These are phyloP conservation scores for Ctenodactylus gundi DNA, from an alignment of 2,113 vertebrate genomes.

Conservation along the genomic window DNA sequence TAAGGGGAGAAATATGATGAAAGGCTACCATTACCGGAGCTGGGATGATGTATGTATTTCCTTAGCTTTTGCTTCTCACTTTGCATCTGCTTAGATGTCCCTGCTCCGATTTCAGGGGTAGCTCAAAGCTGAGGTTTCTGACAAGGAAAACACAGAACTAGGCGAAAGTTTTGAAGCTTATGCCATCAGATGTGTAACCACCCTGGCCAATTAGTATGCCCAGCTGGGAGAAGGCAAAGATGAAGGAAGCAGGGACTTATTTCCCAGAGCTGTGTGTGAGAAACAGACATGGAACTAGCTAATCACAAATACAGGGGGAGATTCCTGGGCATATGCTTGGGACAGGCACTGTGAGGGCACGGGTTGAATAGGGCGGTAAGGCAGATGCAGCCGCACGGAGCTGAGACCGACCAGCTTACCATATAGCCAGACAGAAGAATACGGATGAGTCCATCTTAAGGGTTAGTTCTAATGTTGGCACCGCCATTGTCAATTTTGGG, in stretches of 20 bases:
- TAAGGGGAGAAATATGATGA: conserved; percentile 64
- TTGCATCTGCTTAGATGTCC: conserved; percentile 55
- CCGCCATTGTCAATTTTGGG: neutral
- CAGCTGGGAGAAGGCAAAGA: neutral
- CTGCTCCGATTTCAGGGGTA: conserved; percentile 56
- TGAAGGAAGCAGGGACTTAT: neutral
- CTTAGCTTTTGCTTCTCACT: conserved; percentile 61
- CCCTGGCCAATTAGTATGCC: conserved; percentile 18
- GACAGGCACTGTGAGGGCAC: neutral
- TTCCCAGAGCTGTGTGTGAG: neutral
- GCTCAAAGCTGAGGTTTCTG: conserved; percentile 59
- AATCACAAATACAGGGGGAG: neutral
- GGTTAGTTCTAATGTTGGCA: neutral
- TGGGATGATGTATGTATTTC: conserved; percentile 34
- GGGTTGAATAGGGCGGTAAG: neutral
- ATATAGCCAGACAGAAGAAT: neutral
- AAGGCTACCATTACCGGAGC: conserved; percentile 56
- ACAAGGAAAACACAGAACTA: neutral
- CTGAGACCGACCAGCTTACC: neutral
- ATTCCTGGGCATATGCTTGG: neutral
- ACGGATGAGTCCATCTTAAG: neutral
- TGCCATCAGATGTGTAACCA: conserved; percentile 8
- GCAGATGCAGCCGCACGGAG: neutral
- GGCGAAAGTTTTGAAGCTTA: neutral
- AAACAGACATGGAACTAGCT: neutral